These are phyloP conservation scores for Austrolebias charrua DNA, from an alignment of 2,797 vertebrate species.

Conservation along the genomic window DNA sequence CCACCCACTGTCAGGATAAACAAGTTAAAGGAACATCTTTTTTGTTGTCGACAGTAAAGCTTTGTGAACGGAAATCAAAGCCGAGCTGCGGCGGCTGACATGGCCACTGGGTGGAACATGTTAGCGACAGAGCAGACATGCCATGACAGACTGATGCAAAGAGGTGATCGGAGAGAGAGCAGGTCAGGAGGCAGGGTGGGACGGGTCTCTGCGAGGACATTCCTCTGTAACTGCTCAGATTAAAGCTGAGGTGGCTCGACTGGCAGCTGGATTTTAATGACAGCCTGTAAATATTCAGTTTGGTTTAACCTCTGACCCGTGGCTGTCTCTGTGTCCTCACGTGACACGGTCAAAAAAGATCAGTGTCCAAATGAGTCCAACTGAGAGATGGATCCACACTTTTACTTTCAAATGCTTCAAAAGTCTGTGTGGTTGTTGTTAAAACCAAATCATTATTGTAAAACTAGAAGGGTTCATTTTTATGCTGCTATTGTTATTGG, in stretches of 20 bases:
- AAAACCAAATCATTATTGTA: too few relatives aligned
- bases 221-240: slow-evolving; percentile 27
- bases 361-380: too few relatives aligned
- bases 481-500: too few relatives aligned
- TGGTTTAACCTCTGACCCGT: slow-evolving; percentile 23
- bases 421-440: neutral
- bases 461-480: too few relatives aligned
- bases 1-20: slow-evolving; percentile 79
- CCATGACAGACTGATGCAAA: slow-evolving; percentile 66
- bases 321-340: neutral
- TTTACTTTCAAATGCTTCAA: too few relatives aligned
- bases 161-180: slow-evolving; percentile 63
- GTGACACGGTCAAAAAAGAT: too few relatives aligned
- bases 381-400: too few relatives aligned
- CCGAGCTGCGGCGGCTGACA: slow-evolving; percentile 63
- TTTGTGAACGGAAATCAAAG: slow-evolving; percentile 41
- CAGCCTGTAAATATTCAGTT: slow-evolving; percentile 16
- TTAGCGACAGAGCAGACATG: slow-evolving; percentile 68
- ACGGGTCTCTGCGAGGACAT: slow-evolving; percentile 50
- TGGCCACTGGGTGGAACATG: slow-evolving; percentile 64
- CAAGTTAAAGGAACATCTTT: slow-evolving; percentile 58
- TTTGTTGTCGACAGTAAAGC: slow-evolving; percentile 30
- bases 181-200: slow-evolving; percentile 29
- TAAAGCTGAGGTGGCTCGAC: slow-evolving; percentile 2
- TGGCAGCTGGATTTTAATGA: slow-evolving; percentile 1